These are phyloP conservation scores for Cyprinus carpio DNA, from an alignment of 2,113 vertebrate genomes.

Conservation along the genomic window DNA sequence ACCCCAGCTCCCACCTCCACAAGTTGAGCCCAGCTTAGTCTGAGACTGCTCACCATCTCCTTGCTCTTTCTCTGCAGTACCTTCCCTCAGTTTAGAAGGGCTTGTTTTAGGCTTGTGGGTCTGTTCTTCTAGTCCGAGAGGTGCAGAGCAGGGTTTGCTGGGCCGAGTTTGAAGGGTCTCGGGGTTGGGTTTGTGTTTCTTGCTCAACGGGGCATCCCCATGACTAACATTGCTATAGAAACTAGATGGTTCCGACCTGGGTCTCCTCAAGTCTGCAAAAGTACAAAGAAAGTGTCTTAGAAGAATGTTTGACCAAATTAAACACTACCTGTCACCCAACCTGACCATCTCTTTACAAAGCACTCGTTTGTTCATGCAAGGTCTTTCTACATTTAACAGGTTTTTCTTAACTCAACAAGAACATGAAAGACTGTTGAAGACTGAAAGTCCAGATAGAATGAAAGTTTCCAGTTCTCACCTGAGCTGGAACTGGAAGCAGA, in stretches of 20 bases:
- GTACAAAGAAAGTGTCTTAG: conserved; percentile 6
- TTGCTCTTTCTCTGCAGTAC: conserved; percentile 30
- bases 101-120: conserved; percentile 65
- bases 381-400: not conserved
- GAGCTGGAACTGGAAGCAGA: conserved; percentile 77
- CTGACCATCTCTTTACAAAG: not conserved
- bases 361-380: not conserved
- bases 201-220: conserved; percentile 89
- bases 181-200: conserved; percentile 94
- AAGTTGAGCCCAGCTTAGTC: conserved; percentile 78
- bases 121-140: conserved; percentile 79
- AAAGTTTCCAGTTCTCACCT: conserved; percentile 72
- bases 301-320: not conserved
- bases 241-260: conserved; percentile 86
- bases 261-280: conserved; percentile 84
- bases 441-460: not conserved
- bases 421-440: not conserved
- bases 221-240: conserved; percentile 85
- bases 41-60: conserved; percentile 73
- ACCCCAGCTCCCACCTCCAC: conserved; percentile 71
- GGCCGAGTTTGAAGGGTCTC: conserved; percentile 86
- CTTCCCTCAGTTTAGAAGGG: conserved; percentile 56
- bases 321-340: not conserved
- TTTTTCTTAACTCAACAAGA: not conserved
- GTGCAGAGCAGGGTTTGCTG: conserved; percentile 80